Evolutionary conservation across 1,140 invertebrate species (phyloP), one percentile per base, ranked within the genome.

Genomic region (Pissodes strobi): DNA sequence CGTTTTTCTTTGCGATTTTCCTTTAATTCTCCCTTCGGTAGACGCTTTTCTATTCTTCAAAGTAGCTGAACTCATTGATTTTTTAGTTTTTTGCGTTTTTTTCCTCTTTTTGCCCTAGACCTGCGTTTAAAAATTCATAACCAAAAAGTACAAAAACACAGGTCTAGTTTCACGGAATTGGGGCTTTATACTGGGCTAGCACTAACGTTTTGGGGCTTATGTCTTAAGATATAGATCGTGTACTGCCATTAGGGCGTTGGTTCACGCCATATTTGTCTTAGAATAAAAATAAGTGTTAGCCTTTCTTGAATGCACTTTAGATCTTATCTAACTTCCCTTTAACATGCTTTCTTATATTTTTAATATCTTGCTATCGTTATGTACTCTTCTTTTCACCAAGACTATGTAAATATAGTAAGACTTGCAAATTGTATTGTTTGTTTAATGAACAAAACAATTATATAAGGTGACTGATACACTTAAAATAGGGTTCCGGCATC

Each of bases 81-180:
- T 68, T 53, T 30, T 46, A 62, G 13, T 58, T 65, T 69, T 57
- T 66, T 39, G 15, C 15, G 13, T 30, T 43, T 62, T 68, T 69
- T 68, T 65, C 61, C 64, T 37, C 62, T 70, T 70, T 72, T 67
- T 57, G 39, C 41, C 34, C 55, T 30, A 27, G 55, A 67, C 38
- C 51, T 59, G 21, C 63, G 58, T 68, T 76, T 75, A 78, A 76
- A 76, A 76, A 78, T 78, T 78, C 75, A 77, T 78, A 78, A 78
- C 76, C 76, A 75, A 75, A 75, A 78, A 76, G 72, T 67, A 74
- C 61, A 70, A 72, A 75, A 76, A 70, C 25, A 73, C 25, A 27
- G 37, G 41, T 56, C 58, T 21, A 53, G 48, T 63, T 67, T 64
- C 30, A 9, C 18, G 23, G 17, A 12, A 30, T 30, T 56, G 39